Conservation (phyloP, 2,888 invertebrate genomes). For the Pteria penguin region DNA sequence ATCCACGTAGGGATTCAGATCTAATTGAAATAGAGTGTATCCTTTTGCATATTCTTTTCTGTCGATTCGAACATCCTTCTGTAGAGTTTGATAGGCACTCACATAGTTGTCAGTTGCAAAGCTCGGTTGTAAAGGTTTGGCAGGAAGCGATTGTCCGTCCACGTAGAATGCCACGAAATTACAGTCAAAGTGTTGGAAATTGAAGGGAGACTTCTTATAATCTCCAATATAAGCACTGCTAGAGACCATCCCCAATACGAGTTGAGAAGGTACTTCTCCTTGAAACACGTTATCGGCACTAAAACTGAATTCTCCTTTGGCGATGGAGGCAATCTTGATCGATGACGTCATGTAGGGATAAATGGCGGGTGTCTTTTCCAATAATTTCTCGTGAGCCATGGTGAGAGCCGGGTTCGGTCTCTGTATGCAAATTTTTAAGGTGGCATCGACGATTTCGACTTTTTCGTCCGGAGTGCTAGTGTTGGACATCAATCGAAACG, state of each 20-base stretch:
- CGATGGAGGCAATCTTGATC: constrained; percentile 44
- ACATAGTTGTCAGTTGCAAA: constrained; percentile 30
- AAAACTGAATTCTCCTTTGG: constrained; percentile 36
- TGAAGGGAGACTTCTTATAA: constrained; percentile 34
- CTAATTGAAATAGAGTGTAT: background rate
- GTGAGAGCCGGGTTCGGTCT: constrained; percentile 29
- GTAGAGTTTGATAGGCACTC: constrained; percentile 40
- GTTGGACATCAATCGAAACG: too few relatives aligned
- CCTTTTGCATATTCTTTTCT: background rate
- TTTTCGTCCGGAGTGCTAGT: constrained; percentile 14
- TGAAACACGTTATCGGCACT: constrained; percentile 11
- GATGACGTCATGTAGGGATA: constrained; percentile 38
- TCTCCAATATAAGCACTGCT: constrained; percentile 34
- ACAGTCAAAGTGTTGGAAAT: constrained; percentile 39
- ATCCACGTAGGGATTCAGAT: background rate
- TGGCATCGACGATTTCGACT: constrained; percentile 44
- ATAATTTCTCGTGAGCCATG: constrained; percentile 35
- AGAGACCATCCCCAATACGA: constrained; percentile 3
- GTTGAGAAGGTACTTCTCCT: constrained; percentile 7
- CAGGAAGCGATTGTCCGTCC: constrained; percentile 39
- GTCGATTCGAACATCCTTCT: background rate
- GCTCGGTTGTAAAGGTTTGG: constrained; percentile 42
- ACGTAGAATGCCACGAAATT: constrained; percentile 31
- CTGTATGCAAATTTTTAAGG: constrained; percentile 43
- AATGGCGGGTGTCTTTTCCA: constrained; percentile 33